These are phyloP conservation scores for Ephestia elutella DNA, from an alignment of 1,140 invertebrate genomes.

Conservation along the genomic window DNA sequence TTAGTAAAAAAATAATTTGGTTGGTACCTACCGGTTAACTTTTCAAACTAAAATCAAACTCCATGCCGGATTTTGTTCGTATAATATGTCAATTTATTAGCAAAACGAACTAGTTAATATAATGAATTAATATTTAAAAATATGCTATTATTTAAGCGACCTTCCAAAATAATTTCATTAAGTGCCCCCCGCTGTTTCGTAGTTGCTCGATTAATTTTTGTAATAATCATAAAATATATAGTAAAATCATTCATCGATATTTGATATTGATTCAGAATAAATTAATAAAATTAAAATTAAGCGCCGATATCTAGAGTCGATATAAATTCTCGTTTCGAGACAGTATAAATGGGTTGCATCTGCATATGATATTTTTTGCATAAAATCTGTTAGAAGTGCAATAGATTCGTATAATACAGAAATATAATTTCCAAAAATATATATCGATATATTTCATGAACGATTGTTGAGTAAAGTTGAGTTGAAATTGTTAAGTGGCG, in stretches of 20 bases:
- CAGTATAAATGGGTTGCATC: too few relatives aligned
- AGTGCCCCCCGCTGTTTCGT: background rate
- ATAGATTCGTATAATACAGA: too few relatives aligned
- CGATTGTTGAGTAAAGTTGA: too few relatives aligned
- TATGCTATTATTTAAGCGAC: background rate
- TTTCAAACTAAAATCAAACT: background rate
- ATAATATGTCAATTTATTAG: background rate
- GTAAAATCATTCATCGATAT: slow-evolving; percentile 1
- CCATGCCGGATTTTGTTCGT: background rate
- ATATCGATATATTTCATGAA: too few relatives aligned
- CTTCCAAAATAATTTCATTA: background rate
- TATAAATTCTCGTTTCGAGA: too few relatives aligned
- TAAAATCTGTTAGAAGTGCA: too few relatives aligned
- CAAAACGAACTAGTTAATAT: slow-evolving; percentile 24
- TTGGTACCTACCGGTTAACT: background rate
- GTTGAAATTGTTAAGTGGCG: too few relatives aligned
- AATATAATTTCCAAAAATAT: too few relatives aligned
- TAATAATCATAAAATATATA: background rate
- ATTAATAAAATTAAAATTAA: too few relatives aligned
- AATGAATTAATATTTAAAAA: background rate
- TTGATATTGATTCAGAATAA: too few relatives aligned
- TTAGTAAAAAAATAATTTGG: slow-evolving; percentile 19
- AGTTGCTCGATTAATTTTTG: background rate
- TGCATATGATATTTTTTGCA: too few relatives aligned
- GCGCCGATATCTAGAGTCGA: too few relatives aligned